Base-by-base conservation (phyloP, 2,113 vertebrate species). In the Scartelaos histophorus region DNA sequence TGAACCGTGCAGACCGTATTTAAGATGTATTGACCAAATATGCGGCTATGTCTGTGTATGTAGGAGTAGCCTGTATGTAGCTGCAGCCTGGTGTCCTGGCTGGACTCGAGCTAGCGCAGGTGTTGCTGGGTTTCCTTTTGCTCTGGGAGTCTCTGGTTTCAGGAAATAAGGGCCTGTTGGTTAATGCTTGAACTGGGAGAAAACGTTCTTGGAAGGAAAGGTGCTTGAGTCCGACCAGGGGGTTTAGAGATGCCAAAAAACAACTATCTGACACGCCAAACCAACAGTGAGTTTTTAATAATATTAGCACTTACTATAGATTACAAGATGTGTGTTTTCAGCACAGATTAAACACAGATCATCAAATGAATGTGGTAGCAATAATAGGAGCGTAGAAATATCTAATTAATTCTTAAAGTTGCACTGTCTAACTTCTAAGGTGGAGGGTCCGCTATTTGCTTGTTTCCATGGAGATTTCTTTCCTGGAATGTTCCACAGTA, bases 111-210 rank as follows among this genome's bases (percentile, higher is more conserved):
- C 79, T 74, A 25, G 60, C 88, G 92, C 92, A 93, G 92, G 91
- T 93, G 92, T 86, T 90, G 85, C 70, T 78, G 73, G 71, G 76
- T 82, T 86, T 90, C 76, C 66, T 78, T 88, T 87, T 88, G 90
- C 90, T 89, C 66, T 77, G 92, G 90, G 92, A 89, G 90, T 88
- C 80, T 93, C 87, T 83, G 75, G 91, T 93, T 93, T 91, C 92
- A 93, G 90, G 91, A 93, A 92, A 90, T 90, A 75, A 82, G 85
- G 61, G 82, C 88, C 88, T 87, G 86, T 90, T 92, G 89, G 86
- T 88, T 91, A 91, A 92, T 89, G 86, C 88, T 86, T 84, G 80
- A 91, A 77, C 88, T 88, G 89, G 87, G 88, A 88, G 76, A 88
- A 88, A 89, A 88, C 56, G 67, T 87, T 88, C 75, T 72, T 90